Conservation (phyloP, 2,797 vertebrate genomes). For the Eptatretus atami region DNA sequence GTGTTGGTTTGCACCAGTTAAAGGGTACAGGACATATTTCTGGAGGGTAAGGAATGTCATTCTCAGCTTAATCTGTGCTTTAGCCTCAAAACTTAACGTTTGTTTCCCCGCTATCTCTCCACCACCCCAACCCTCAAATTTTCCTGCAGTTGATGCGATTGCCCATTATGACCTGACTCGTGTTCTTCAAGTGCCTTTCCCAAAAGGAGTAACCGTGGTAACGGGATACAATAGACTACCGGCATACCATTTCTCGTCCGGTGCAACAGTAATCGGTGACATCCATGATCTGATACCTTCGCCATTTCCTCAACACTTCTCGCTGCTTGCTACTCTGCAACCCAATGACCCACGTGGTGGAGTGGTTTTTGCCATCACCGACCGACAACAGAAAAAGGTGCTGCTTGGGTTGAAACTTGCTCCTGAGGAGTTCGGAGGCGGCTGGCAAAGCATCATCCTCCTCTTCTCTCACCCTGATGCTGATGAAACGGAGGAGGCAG, state of each 20-base stretch:
- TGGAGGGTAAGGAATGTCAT: no score
- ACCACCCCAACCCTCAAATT: no score
- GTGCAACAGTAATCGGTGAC: slow-evolving; percentile 49
- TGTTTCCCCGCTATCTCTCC: no score
- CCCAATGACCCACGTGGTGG: slow-evolving; percentile 31
- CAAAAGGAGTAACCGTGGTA: slow-evolving; percentile 53
- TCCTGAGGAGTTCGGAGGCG: slow-evolving; percentile 27
- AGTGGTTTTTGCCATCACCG: slow-evolving; percentile 50
- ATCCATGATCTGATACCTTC: slow-evolving; percentile 38
- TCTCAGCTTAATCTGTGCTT: no score
- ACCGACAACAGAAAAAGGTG: slow-evolving; percentile 48
- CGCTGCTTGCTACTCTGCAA: slow-evolving; percentile 30
- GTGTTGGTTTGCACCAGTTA: not conserved
- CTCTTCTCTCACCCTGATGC: no score
- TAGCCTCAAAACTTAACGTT: no score
- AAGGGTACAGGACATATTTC: no score
- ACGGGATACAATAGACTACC: slow-evolving; percentile 64
- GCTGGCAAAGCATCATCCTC: no score
- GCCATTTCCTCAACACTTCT: slow-evolving; percentile 43
- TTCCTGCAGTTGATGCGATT: no score
- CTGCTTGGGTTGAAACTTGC: slow-evolving; percentile 46
- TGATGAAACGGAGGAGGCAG: no score
- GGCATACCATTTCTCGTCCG: slow-evolving; percentile 49
- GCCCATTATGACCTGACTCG: slow-evolving; percentile 31
- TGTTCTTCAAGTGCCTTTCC: slow-evolving; percentile 62